Percentiles rank a stretch among this genome's conserved stretches.
Conservation (phyloP, 1,140 invertebrate species). For the Sitobion miscanthi region DNA sequence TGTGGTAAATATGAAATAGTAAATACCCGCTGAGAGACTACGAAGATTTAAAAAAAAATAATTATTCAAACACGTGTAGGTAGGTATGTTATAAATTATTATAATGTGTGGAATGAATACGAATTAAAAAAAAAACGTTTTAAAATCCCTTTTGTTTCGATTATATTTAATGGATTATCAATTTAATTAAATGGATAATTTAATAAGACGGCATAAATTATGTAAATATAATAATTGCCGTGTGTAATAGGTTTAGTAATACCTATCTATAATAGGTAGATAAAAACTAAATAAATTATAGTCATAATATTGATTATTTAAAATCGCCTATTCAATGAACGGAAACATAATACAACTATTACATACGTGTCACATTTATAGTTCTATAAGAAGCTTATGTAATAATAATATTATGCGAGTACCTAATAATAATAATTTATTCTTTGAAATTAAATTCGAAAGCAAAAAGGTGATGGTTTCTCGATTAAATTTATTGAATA, state of each 20-base stretch:
- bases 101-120: neutral
- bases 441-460: neutral
- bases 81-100: neutral
- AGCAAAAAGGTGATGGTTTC: slow-evolving; percentile 10
- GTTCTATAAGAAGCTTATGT: neutral
- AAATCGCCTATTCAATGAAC: neutral
- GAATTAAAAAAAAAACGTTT: neutral
- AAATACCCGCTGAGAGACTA: neutral
- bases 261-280: neutral
- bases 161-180: neutral
- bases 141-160: neutral
- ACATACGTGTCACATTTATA: neutral
- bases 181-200: neutral
- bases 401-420: neutral
- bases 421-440: neutral
- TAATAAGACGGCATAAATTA: neutral
- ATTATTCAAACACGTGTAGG: neutral
- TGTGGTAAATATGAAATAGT: neutral
- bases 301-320: neutral
- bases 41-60: neutral
- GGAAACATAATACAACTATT: neutral
- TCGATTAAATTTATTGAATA: neutral
- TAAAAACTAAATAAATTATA: neutral
- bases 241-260: neutral
- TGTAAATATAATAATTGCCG: neutral